Percentiles rank a stretch among this genome's conserved stretches.
These are phyloP conservation scores for Cacatua alba DNA, from an alignment of 2,113 vertebrate genomes.

Conservation along the genomic window DNA sequence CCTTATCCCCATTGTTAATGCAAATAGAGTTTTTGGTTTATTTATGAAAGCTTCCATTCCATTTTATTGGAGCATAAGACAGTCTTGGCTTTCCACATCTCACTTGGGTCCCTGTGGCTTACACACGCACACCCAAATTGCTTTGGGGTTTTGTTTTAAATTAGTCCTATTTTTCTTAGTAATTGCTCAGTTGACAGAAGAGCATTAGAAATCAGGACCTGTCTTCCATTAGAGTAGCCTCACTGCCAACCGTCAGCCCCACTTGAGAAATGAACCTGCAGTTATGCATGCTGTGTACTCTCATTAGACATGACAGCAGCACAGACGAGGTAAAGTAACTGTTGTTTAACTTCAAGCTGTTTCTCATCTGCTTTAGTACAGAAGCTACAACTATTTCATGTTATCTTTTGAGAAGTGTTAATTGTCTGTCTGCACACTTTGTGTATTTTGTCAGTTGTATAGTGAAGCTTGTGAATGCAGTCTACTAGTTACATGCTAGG, in stretches of 20 bases:
- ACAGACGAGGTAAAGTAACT: neutral
- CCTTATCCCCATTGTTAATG: accelerated
- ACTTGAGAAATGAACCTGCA: neutral
- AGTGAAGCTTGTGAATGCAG: neutral
- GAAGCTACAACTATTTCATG: neutral
- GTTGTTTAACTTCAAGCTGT: neutral
- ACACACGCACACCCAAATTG: too few relatives aligned
- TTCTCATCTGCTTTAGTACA: neutral
- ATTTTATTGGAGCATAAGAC: neutral
- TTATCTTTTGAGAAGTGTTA: neutral
- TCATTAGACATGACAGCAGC: neutral
- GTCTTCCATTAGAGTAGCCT: neutral
- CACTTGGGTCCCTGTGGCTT: accelerated
- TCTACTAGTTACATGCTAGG: neutral
- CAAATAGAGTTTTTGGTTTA: neutral
- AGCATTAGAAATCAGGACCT: neutral
- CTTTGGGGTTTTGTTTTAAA: neutral
- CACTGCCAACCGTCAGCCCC: neutral
- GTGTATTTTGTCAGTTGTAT: neutral
- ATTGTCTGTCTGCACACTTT: neutral
- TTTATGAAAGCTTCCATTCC: neutral
- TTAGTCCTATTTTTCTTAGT: neutral
- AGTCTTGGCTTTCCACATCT: neutral
- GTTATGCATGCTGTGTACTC: neutral
- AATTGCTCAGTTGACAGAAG: neutral